phyloP scores from a whole-genome alignment of 2,113 vertebrate species.

The Gorsachius goisagi region DNA sequence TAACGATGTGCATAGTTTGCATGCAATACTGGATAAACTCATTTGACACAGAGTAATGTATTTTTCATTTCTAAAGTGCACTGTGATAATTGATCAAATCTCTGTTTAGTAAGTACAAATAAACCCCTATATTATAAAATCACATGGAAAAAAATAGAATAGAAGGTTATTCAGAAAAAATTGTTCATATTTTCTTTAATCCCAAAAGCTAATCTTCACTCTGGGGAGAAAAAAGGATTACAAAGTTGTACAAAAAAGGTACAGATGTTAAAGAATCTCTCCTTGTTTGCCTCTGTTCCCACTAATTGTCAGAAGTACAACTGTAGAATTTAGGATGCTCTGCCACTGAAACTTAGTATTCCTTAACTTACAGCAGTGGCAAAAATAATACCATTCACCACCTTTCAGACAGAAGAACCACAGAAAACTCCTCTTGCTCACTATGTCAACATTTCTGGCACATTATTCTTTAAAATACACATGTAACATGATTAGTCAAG shows the following conservation, averaged over 20 bases:
- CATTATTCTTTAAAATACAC: background rate
- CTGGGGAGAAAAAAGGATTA: background rate
- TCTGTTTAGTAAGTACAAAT: background rate
- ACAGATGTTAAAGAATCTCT: background rate
- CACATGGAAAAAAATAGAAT: background rate
- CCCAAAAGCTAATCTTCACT: background rate
- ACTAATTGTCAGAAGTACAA: background rate
- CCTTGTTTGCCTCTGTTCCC: background rate
- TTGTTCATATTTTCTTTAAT: background rate
- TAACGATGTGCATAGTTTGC: background rate
- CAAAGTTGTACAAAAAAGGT: background rate
- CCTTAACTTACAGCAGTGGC: background rate
- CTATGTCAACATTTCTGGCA: background rate
- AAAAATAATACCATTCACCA: background rate
- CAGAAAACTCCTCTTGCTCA: background rate
- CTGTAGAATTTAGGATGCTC: background rate
- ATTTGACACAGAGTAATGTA: background rate
- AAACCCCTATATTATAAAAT: background rate
- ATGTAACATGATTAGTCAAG: background rate
- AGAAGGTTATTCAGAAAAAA: background rate
- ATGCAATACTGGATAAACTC: background rate
- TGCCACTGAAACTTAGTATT: background rate
- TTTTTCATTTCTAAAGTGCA: constrained; percentile 29
- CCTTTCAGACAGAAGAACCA: background rate
- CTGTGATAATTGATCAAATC: background rate